Percentiles rank a stretch among this genome's conserved stretches.
Evolutionary conservation across 2,797 vertebrate genomes (phyloP).

Genomic region (Octomys mimax): DNA sequence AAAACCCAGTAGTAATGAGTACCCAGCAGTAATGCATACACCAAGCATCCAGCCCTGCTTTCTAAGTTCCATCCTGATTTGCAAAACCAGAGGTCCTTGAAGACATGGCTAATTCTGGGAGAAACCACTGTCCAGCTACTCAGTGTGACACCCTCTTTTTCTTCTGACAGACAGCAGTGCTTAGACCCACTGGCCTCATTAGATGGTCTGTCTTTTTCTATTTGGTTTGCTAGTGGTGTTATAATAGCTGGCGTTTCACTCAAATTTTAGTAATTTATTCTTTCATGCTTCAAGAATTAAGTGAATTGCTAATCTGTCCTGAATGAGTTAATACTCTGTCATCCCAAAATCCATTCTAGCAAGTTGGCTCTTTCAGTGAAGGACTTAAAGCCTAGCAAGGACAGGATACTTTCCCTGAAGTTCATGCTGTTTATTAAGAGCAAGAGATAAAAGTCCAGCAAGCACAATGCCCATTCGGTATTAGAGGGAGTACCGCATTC

Average conservation of each 20-base stretch:
- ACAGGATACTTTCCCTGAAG: too few species aligned
- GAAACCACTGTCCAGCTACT: slow-evolving; percentile 17
- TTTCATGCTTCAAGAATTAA: background rate
- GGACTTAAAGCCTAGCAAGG: background rate
- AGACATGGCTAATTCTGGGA: background rate
- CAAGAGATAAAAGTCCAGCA: background rate
- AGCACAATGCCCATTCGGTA: too few species aligned
- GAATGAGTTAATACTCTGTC: background rate
- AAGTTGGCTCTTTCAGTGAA: background rate
- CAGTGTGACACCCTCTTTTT: background rate
- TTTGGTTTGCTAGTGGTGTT: background rate
- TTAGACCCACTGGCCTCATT: background rate
- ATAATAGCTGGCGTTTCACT: background rate
- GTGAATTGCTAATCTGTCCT: background rate
- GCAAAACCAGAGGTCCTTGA: background rate
- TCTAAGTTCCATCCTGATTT: background rate
- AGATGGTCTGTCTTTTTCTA: background rate
- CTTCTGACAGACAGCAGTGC: background rate
- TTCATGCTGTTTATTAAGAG: background rate
- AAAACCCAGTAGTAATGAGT: background rate
- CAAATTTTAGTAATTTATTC: background rate
- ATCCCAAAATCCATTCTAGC: background rate
- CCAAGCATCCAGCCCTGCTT: background rate
- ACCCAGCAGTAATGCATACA: background rate
- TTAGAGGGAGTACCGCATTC: background rate